These are phyloP conservation scores for Rhinogobio ventralis DNA, from an alignment of 2,797 vertebrate genomes.

Conservation along the genomic window DNA sequence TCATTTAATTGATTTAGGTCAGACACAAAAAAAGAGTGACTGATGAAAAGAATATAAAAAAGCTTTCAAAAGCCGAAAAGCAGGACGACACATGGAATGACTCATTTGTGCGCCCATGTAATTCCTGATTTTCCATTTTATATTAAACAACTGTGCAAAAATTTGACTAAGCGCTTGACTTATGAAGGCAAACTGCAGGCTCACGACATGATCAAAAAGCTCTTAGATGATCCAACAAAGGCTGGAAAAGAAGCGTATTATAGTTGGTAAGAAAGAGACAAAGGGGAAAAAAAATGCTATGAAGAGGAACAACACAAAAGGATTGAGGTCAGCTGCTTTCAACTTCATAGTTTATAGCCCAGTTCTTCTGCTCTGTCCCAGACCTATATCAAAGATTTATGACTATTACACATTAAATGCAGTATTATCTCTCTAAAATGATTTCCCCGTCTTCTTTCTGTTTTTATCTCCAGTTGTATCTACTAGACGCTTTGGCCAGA, in stretches of 20 bases:
- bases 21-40: not conserved
- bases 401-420: constrained; percentile 37
- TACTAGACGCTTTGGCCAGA: not conserved
- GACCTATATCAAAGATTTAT: constrained; percentile 48
- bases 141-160: constrained; percentile 9
- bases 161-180: not conserved
- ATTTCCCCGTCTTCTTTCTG: not conserved
- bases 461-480: constrained; percentile 26
- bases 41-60: not conserved
- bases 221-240: constrained; percentile 26
- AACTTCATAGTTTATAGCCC: constrained; percentile 42
- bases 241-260: not conserved
- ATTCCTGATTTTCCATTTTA: constrained; percentile 34
- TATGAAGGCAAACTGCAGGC: constrained; percentile 6
- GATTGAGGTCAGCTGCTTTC: constrained; percentile 21
- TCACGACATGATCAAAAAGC: constrained; percentile 17
- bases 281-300: constrained; percentile 8
- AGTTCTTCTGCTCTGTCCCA: constrained; percentile 13
- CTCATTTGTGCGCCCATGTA: constrained; percentile 2
- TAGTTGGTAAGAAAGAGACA: constrained; percentile 4
- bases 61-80: not conserved
- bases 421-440: constrained; percentile 11
- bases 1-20: not conserved
- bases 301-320: constrained; percentile 28
- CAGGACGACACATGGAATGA: not conserved